phyloP scores from a whole-genome alignment of 2,797 vertebrate species.

The Crenichthys baileyi region DNA sequence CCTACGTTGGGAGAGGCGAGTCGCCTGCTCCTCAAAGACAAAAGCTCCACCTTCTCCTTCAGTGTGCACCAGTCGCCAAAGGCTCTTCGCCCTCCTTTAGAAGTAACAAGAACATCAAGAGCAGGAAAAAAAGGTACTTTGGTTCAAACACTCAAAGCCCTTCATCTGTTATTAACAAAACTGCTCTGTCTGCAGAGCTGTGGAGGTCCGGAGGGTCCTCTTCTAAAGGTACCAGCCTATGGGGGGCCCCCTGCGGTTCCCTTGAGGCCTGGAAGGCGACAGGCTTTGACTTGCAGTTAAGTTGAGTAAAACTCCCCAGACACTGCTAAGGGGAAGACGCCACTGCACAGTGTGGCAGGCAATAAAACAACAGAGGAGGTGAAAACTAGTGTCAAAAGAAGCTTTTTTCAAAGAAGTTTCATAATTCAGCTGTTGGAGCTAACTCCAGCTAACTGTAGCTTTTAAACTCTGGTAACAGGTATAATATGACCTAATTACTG shows the following conservation, averaged over 20 bases:
- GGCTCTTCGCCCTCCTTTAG: constrained; percentile 13
- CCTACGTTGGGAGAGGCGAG: constrained; percentile 13
- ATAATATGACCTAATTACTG: not conserved
- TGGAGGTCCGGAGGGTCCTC: constrained; percentile 41
- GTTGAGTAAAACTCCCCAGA: constrained; percentile 42
- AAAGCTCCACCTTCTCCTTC: constrained; percentile 5
- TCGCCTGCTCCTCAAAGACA: constrained; percentile 22
- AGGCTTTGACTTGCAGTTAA: constrained; percentile 62
- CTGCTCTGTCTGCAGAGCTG: constrained; percentile 49
- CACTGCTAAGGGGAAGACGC: constrained; percentile 1
- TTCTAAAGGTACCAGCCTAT: constrained; percentile 40
- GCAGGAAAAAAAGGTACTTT: not conserved
- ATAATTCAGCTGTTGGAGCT: not conserved
- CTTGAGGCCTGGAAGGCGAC: constrained; percentile 36
- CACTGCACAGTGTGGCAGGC: constrained; percentile 6
- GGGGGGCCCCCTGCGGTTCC: constrained; percentile 26
- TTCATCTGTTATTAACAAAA: constrained; percentile 41
- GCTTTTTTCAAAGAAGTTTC: not conserved
- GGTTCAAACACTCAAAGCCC: constrained; percentile 25
- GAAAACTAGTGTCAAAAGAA: not conserved
- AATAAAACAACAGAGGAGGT: not conserved
- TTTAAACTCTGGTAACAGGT: not conserved
- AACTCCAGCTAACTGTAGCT: not conserved
- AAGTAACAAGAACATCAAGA: constrained; percentile 1
- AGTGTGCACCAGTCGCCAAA: constrained; percentile 1